Base-by-base conservation (phyloP, 1,140 invertebrate genomes). In the Chironomus tepperi region DNA sequence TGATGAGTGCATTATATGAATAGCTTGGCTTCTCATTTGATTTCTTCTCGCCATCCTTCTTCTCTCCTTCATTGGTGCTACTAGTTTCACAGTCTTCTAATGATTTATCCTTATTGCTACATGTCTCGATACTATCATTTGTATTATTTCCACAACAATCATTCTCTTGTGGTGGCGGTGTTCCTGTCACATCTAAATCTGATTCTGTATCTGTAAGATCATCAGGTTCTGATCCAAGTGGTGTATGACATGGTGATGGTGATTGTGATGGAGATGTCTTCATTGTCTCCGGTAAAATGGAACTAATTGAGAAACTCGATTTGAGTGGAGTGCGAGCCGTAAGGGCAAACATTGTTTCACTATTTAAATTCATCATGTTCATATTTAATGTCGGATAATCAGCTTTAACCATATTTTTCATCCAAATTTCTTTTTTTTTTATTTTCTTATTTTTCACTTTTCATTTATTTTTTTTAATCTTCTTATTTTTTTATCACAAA, bases 1-100 rank as follows among this genome's bases (percentile, higher is more conserved):
- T 99, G 79, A 99, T 99, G 9, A 99, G 87, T 0, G 97, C 97
- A 84, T 99, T 99, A 85, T 99, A 99, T 80, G 95, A 97, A 84
- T 95, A 99, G 0, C 96, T 94, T 0, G 98, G 98, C 79, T 98
- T 98, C 78, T 95, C 93, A 79, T 88, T 88, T 77, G 64, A 81
- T 83, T 34, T 84, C 75, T 83, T 84, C 75, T 76, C 80, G 5
- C 79, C 80, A 21, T 76, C 77, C 73, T 80, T 79, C 70, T 75
- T 74, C 10, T 77, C 78, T 16, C 76, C 77, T 24, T 43, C 74
- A 10, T 76, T 75, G 72, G 81, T 78, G 34, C 79, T 78, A 73
- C 78, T 78, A 74, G 81, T 80, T 16, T 77, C 79, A 8, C 79
- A 78, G 78, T 78, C 42, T 78, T 80, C 18, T 7, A 16, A 7